Conservation (phyloP, 2,797 vertebrate species). For the Acanthornis magna region DNA sequence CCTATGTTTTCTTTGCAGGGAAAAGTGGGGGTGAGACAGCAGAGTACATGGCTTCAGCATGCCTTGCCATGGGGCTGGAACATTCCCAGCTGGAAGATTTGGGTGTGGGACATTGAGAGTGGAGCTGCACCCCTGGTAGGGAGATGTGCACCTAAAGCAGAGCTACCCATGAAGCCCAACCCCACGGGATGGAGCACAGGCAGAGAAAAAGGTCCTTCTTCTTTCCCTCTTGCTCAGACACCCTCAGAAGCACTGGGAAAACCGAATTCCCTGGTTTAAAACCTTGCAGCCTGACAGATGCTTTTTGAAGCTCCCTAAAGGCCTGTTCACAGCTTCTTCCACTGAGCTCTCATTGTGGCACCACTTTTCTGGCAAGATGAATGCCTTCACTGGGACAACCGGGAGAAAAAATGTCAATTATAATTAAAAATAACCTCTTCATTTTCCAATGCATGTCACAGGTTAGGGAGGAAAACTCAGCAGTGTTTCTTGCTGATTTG, state of each 20-base stretch:
- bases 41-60: no score
- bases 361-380: background rate
- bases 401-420: background rate
- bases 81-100: background rate
- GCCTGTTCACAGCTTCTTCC: background rate
- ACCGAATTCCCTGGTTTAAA: background rate
- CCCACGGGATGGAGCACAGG: accelerated
- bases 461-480: background rate
- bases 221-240: background rate
- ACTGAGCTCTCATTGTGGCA: background rate
- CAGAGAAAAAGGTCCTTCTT: background rate
- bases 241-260: background rate
- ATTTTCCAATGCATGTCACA: background rate
- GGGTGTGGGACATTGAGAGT: background rate
- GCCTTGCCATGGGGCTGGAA: background rate
- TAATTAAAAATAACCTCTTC: constrained; percentile 16
- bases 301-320: background rate
- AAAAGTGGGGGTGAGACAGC: background rate
- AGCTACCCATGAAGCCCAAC: background rate
- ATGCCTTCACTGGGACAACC: background rate
- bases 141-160: background rate
- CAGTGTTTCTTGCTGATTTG: constrained; percentile 7
- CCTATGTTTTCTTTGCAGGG: background rate
- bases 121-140: background rate
- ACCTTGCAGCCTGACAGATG: background rate